Conservation (phyloP, 2,113 vertebrate genomes). For the Silurus asotus region DNA sequence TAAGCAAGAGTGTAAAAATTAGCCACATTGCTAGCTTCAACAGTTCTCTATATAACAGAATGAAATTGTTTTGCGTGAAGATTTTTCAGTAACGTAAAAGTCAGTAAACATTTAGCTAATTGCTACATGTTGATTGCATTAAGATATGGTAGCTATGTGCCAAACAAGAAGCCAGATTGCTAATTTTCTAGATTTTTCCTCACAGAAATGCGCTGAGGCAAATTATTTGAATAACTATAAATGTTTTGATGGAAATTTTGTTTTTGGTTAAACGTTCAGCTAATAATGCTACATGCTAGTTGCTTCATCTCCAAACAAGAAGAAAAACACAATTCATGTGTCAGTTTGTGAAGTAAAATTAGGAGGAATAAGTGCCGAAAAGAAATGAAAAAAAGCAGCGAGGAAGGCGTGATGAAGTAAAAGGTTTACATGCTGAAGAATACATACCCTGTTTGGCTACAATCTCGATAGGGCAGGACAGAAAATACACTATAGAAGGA, state of each 20-base stretch:
- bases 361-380: constrained; percentile 48
- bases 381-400: constrained; percentile 52
- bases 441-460: constrained; percentile 97
- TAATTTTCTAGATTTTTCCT: not conserved
- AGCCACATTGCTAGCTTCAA: not conserved
- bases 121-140: not conserved
- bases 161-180: not conserved
- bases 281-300: not conserved
- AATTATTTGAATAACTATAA: too few relatives aligned
- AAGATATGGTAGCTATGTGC: not conserved
- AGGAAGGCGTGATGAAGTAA: constrained; percentile 43
- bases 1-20: not conserved
- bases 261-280: not conserved
- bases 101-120: not conserved
- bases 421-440: constrained; percentile 74
- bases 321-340: not conserved
- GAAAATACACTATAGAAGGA: constrained; percentile 99
- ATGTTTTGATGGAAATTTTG: too few relatives aligned
- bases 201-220: not conserved
- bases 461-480: constrained; percentile 99
- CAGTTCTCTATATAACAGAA: not conserved
- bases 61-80: not conserved
- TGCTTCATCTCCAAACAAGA: not conserved
- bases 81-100: not conserved
- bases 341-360: not conserved